Conservation (phyloP, 2,888 invertebrate species). For the Protonemura montana region DNA sequence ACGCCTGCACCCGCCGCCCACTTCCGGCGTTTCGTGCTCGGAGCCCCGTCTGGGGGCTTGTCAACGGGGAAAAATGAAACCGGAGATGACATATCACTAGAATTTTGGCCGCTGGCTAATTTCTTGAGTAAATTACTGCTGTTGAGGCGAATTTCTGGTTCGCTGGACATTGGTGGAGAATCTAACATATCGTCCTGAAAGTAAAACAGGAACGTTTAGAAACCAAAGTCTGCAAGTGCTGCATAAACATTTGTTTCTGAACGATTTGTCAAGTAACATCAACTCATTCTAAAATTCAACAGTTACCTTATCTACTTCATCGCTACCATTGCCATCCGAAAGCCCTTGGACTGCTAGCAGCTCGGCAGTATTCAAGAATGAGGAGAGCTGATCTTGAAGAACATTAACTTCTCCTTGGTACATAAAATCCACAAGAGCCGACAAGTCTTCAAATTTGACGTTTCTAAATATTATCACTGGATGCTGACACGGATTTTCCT, state of each 20-base stretch:
- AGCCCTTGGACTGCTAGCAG: constrained; percentile 79
- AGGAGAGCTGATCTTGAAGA: constrained; percentile 78
- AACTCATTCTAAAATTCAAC: no score
- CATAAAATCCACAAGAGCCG: constrained; percentile 82
- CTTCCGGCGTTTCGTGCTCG: constrained; percentile 45
- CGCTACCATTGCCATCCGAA: constrained; percentile 65
- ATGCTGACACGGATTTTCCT: constrained; percentile 82
- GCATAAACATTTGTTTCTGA: no score
- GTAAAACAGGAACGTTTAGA: not conserved
- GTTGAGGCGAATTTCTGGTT: constrained; percentile 44
- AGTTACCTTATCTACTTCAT: constrained; percentile 17
- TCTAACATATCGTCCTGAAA: constrained; percentile 42
- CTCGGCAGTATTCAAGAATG: constrained; percentile 80
- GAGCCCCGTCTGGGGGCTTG: constrained; percentile 42
- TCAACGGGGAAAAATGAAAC: constrained; percentile 42
- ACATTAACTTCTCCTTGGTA: constrained; percentile 85
- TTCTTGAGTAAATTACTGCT: constrained; percentile 37
- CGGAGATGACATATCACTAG: constrained; percentile 43
- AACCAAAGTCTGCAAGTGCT: no score
- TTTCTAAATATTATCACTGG: constrained; percentile 83
- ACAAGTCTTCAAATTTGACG: constrained; percentile 78
- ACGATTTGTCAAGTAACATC: no score
- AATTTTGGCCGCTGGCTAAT: not conserved
- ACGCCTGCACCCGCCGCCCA: constrained; percentile 46
- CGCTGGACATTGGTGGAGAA: constrained; percentile 41